These are phyloP conservation scores for Propithecus deckenii DNA, from an alignment of 2,797 vertebrate species.

Conservation along the genomic window DNA sequence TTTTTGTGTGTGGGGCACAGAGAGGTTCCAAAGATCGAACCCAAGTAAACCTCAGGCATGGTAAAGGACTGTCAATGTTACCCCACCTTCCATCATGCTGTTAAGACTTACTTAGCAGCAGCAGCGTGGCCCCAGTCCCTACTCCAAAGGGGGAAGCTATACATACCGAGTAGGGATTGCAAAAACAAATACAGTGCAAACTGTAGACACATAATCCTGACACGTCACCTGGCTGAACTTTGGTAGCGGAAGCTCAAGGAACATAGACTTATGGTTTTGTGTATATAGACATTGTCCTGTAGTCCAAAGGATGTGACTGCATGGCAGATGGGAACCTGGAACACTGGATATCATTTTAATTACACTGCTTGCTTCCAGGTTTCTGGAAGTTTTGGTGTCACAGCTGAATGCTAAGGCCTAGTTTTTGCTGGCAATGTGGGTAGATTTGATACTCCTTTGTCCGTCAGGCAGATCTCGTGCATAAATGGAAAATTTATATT, in stretches of 20 bases:
- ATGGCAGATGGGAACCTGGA: neutral
- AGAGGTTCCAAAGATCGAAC: neutral
- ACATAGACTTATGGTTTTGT: neutral
- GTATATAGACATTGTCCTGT: neutral
- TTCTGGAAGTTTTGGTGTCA: neutral
- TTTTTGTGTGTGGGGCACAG: neutral
- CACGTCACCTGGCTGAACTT: constrained; percentile 10
- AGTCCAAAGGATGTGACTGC: constrained; percentile 19
- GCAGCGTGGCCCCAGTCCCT: neutral
- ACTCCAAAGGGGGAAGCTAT: neutral
- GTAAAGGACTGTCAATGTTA: neutral
- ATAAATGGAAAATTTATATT: neutral
- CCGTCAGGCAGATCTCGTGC: neutral
- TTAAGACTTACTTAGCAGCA: neutral
- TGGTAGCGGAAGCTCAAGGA: neutral
- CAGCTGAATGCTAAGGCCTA: neutral
- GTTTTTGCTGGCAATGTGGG: neutral
- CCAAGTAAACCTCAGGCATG: neutral
- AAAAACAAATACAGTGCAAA: neutral
- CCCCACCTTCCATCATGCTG: neutral
- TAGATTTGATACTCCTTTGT: neutral
- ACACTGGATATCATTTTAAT: neutral
- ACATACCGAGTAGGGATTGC: neutral
- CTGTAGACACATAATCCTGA: neutral
- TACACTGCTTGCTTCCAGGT: neutral